Conservation (phyloP, 2,113 vertebrate species). For the Sceloporus undulatus region DNA sequence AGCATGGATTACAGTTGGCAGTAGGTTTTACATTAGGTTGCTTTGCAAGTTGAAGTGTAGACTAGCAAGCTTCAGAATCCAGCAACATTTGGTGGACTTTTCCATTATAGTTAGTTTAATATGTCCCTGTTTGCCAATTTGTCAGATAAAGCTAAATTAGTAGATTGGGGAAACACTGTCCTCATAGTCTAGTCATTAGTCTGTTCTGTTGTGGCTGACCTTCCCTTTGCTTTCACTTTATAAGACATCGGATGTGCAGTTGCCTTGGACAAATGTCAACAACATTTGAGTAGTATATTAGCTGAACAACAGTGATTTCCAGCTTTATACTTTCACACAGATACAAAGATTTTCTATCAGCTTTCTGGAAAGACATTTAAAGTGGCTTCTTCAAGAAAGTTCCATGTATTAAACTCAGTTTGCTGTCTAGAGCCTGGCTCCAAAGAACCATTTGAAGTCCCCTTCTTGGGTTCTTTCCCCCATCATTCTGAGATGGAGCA, state of each 20-base stretch:
- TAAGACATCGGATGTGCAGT: neutral
- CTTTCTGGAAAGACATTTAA: neutral
- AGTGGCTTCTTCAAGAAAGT: neutral
- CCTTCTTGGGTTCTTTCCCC: too few relatives aligned
- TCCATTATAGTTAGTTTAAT: too few relatives aligned
- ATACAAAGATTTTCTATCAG: neutral
- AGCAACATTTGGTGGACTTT: too few relatives aligned
- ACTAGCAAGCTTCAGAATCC: too few relatives aligned
- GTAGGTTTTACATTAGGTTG: too few relatives aligned
- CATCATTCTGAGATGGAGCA: too few relatives aligned
- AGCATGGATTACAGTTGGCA: too few relatives aligned
- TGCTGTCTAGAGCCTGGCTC: neutral
- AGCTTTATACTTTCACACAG: neutral
- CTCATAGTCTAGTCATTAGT: neutral
- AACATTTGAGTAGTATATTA: neutral
- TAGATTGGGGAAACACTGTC: too few relatives aligned
- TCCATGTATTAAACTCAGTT: neutral
- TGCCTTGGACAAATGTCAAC: neutral
- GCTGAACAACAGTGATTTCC: neutral
- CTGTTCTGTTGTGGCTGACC: neutral
- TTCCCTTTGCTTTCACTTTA: neutral
- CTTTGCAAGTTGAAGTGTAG: too few relatives aligned
- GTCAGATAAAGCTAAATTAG: too few relatives aligned
- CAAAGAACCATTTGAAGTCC: neutral
- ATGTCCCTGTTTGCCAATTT: too few relatives aligned